Percentiles rank a stretch among this genome's conserved stretches.
Conservation (phyloP, 2,797 vertebrate genomes). For the Trichosurus vulpecula region DNA sequence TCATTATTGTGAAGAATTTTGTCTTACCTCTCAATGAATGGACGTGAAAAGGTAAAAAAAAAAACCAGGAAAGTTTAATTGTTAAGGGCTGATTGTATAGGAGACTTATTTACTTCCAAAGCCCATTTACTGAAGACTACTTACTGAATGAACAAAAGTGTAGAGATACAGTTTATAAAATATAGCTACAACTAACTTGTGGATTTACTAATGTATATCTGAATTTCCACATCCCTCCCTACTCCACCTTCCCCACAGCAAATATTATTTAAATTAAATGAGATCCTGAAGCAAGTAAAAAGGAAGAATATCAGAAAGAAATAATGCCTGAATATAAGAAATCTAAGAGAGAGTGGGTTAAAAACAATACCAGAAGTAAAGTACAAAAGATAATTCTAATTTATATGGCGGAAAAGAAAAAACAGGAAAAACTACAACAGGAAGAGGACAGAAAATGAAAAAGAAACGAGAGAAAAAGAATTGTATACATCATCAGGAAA, state of each 20-base stretch:
- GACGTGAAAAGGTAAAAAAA: slow-evolving; percentile 9
- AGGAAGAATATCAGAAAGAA: slow-evolving; percentile 17
- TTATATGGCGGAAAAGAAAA: not conserved
- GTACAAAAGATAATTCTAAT: not conserved
- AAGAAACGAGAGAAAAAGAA: not conserved
- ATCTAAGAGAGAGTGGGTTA: not conserved
- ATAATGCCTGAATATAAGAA: slow-evolving; percentile 32
- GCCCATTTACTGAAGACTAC: slow-evolving; percentile 24
- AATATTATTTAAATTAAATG: slow-evolving; percentile 53
- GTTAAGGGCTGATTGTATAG: slow-evolving; percentile 1
- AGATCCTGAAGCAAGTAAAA: slow-evolving; percentile 37
- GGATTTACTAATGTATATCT: not conserved
- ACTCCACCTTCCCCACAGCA: slow-evolving; percentile 5
- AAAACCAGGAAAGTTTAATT: slow-evolving; percentile 6
- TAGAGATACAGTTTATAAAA: not conserved
- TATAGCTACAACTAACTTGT: not conserved
- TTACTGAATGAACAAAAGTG: slow-evolving; percentile 2
- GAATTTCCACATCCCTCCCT: not conserved
- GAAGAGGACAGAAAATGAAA: not conserved
- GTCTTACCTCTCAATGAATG: slow-evolving; percentile 33
- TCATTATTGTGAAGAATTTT: slow-evolving; percentile 11
- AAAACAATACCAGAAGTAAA: not conserved
- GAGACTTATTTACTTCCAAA: not conserved
- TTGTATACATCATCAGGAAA: not conserved
- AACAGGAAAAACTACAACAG: not conserved